phyloP scores from a whole-genome alignment of 2,797 vertebrate genomes.

The Eulemur albifrons region DNA sequence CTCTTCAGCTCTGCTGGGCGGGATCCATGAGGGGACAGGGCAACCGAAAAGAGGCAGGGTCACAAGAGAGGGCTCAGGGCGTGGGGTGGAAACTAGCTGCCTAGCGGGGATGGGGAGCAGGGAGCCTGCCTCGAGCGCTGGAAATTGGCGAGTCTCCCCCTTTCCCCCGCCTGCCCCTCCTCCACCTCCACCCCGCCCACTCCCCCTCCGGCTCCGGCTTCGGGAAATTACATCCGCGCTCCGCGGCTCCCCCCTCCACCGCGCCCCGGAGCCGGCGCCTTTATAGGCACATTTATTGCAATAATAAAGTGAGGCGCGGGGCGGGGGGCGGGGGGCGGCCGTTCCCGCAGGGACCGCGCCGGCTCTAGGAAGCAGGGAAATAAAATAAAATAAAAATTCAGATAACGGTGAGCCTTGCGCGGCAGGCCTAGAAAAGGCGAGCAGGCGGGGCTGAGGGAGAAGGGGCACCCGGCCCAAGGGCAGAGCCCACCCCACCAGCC shows the following conservation, averaged over 20 bases:
- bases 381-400: conserved; percentile 82
- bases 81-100: neutral
- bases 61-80: neutral
- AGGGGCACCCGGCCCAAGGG: conserved; percentile 62
- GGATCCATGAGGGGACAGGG: neutral
- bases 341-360: conserved; percentile 75
- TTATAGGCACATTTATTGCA: conserved; percentile 89
- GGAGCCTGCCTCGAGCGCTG: conserved; percentile 30
- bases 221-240: conserved; percentile 79
- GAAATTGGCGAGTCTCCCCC: conserved; percentile 67
- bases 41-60: neutral
- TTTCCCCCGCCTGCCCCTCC: conserved; percentile 67
- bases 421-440: conserved; percentile 63
- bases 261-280: conserved; percentile 79
- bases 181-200: conserved; percentile 72
- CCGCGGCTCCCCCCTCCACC: conserved; percentile 29
- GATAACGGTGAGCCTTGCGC: conserved; percentile 78
- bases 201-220: conserved; percentile 75
- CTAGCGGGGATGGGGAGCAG: neutral
- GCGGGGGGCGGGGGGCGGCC: conserved; percentile 68
- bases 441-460: conserved; percentile 53
- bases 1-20: neutral
- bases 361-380: conserved; percentile 78
- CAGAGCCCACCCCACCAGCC: conserved; percentile 50
- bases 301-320: conserved; percentile 85